Evolutionary conservation across 2,797 vertebrate genomes (phyloP).

Genomic region (Gorsachius magnificus): DNA sequence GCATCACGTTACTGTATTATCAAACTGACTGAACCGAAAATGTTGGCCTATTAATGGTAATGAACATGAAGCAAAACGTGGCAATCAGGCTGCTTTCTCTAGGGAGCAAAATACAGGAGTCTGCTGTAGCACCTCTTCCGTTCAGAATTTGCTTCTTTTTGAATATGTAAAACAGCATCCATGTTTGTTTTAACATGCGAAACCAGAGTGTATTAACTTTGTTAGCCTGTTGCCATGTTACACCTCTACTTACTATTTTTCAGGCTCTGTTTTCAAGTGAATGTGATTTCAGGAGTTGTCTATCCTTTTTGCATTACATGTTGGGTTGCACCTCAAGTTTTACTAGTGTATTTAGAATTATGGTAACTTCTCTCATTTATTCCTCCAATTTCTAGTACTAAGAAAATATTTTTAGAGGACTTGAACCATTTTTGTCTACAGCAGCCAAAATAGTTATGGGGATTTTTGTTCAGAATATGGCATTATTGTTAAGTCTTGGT

Average conservation of each 20-base stretch:
- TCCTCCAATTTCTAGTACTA: background rate
- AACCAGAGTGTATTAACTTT: background rate
- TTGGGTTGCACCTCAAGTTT: background rate
- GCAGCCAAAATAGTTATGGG: background rate
- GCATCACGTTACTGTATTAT: background rate
- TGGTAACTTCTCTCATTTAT: background rate
- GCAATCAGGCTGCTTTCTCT: background rate
- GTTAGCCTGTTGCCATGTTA: background rate
- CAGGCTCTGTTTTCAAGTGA: background rate
- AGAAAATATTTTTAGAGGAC: background rate
- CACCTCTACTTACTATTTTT: background rate
- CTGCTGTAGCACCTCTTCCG: background rate
- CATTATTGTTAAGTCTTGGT: background rate
- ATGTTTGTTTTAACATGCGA: background rate
- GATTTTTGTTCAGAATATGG: background rate
- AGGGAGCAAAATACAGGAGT: background rate
- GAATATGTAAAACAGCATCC: background rate
- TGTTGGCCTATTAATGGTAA: background rate
- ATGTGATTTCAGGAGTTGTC: background rate
- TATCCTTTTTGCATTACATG: background rate
- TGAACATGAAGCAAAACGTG: background rate
- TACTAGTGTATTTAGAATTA: background rate
- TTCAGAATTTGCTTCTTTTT: background rate
- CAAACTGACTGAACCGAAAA: background rate
- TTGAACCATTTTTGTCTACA: background rate